A percentile compares a stretch with the other conserved stretches of the same genome.
Evolutionary conservation across 2,113 vertebrate species (phyloP).

Genomic region (Australoheros scitulus): DNA sequence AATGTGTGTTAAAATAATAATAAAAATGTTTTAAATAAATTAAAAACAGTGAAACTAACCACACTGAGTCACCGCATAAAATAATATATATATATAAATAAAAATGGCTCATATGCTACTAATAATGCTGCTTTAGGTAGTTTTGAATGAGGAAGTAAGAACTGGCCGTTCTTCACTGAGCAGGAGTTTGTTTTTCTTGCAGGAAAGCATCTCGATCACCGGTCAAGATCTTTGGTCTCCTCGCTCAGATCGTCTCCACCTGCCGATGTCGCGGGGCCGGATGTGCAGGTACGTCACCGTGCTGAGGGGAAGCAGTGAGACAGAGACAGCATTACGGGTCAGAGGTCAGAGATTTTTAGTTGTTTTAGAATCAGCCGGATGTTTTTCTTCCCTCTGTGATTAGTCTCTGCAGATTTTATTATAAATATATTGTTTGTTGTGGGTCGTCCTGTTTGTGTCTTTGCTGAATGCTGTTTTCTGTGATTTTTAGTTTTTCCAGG

Average conservation of each 20-base stretch:
- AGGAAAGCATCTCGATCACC: not conserved
- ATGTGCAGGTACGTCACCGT: not conserved
- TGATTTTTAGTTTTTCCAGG: not conserved
- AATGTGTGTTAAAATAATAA: not conserved
- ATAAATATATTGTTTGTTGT: not conserved
- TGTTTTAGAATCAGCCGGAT: not conserved
- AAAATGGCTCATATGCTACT: not conserved
- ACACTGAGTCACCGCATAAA: not conserved
- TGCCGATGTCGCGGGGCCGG: slow-evolving; percentile 11
- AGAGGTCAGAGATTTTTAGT: not conserved
- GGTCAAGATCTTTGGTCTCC: not conserved
- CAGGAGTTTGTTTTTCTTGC: not conserved
- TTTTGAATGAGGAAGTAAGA: fast-evolving
- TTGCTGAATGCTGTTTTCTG: not conserved
- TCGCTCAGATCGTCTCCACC: not conserved
- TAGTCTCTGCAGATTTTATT: not conserved
- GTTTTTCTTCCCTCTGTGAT: not conserved
- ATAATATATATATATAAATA: not conserved
- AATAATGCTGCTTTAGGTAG: too few species aligned
- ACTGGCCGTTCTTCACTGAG: not conserved
- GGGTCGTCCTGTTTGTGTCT: not conserved
- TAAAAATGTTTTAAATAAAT: not conserved
- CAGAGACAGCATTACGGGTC: not conserved
- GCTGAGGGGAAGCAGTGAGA: not conserved
- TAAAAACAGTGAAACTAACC: too few species aligned